Conservation (phyloP, 2,797 vertebrate genomes). For the Hydrocynus forskahlii region DNA sequence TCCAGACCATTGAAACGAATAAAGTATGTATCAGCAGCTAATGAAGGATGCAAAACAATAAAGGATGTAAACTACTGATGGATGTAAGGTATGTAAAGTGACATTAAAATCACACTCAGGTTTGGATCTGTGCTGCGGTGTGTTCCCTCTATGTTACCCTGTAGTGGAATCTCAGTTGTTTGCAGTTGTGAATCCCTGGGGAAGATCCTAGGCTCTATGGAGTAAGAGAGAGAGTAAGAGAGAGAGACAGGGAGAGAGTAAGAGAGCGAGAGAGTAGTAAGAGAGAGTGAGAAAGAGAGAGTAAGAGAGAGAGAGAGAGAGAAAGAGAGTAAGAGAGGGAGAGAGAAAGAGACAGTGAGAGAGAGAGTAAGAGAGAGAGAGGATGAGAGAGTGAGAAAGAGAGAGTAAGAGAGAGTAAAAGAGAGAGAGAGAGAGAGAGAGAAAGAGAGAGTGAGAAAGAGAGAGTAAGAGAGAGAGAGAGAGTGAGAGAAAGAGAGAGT, state of each 20-base stretch:
- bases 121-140: background rate
- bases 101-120: too few species aligned
- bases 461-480: too few species aligned
- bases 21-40: too few species aligned
- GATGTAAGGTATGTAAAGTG: too few species aligned
- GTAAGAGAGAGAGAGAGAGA: background rate
- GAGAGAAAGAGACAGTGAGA: background rate
- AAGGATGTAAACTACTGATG: too few species aligned
- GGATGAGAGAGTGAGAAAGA: background rate
- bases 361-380: background rate
- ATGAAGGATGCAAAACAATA: too few species aligned
- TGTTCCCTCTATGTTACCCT: constrained; percentile 64
- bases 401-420: background rate
- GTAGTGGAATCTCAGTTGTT: constrained; percentile 20
- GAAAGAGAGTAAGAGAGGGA: constrained; percentile 9
- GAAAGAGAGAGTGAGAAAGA: too few species aligned
- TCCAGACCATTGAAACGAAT: too few species aligned
- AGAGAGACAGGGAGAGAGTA: too few species aligned
- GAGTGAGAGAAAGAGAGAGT: background rate
- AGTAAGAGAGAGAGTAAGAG: background rate
- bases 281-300: background rate
- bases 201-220: background rate
- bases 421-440: too few species aligned
- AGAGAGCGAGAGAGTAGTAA: background rate
- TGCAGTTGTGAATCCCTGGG: background rate